Base-by-base conservation (phyloP, 1,140 invertebrate genomes). In the Heliconius nattereri region DNA sequence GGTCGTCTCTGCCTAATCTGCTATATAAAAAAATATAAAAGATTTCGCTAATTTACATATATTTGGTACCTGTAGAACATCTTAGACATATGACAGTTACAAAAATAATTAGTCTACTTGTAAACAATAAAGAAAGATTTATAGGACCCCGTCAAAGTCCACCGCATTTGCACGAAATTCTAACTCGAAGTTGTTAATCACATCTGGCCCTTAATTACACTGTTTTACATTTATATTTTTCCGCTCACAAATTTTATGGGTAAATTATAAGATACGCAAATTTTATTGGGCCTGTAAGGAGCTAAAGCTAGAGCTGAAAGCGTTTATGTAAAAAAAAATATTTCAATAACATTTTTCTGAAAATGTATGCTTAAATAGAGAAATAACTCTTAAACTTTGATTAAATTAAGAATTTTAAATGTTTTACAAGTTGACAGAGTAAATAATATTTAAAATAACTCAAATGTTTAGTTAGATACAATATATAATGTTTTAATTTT, bases 111-210 rank as follows among this genome's bases (percentile, higher is more conserved):
- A 40, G 9, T 40, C 2, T 60, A 26, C 57, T 60, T 26, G 23
- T 26, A 60, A 60, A 60, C 57, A 29, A 16, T 13, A 66, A 66
- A 16, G 29, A 11, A 29, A 29, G 60, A 66, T 66, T 66, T 66
- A 66, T 66, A 29, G 20, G 19, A 8, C 13, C 60, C 13, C 0
- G 60, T 66, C 60, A 66, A 66, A 66, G 60, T 29, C 11, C 11
- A 66, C 26, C 26, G 0, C 60, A 66, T 66, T 66, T 29, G 60
- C 71, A 85, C 78, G 81, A 81, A 84, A 83, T 86, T 83, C 83
- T 84, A 87, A 85, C 78, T 88, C 85, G 76, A 78, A 85, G 80
- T 86, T 85, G 81, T 86, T 86, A 84, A 87, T 86, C 85, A 83
- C 85, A 87, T 83, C 84, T 84, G 83, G 73, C 84, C 84, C 76